Evolutionary conservation across 1,140 invertebrate genomes (phyloP).

Genomic region (Sipha flava): DNA sequence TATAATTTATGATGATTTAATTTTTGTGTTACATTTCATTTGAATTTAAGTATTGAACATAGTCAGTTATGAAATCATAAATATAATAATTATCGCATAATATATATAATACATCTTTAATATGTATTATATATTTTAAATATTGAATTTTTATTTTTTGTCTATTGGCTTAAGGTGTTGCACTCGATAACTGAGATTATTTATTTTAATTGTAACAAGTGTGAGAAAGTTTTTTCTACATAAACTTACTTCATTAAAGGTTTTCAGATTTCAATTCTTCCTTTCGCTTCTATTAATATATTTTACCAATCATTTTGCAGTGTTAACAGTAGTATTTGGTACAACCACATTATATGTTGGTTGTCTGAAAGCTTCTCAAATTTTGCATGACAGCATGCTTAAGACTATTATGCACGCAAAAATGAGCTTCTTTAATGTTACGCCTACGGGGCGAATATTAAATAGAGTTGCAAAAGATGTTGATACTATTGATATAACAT

Average conservation of each 20-base stretch:
- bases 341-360: conserved; percentile 43
- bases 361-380: conserved; percentile 51
- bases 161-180: neutral
- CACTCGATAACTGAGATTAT: neutral
- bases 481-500: conserved; percentile 54
- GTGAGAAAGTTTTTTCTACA: neutral
- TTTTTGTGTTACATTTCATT: too few species aligned
- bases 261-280: neutral
- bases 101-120: too few species aligned
- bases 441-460: conserved; percentile 62
- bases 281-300: conserved; percentile 26
- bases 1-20: too few species aligned
- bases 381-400: conserved; percentile 55
- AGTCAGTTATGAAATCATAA: too few species aligned
- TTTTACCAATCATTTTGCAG: conserved; percentile 27
- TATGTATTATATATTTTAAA: too few species aligned
- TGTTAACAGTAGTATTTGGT: conserved; percentile 18
- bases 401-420: conserved; percentile 55
- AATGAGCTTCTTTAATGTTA: conserved; percentile 66
- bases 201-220: neutral
- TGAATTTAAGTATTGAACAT: too few species aligned
- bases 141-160: neutral
- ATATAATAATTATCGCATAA: too few species aligned
- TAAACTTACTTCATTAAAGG: neutral
- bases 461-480: conserved; percentile 67